phyloP scores from a whole-genome alignment of 2,888 invertebrate genomes.

The Linnaemya tessellans region DNA sequence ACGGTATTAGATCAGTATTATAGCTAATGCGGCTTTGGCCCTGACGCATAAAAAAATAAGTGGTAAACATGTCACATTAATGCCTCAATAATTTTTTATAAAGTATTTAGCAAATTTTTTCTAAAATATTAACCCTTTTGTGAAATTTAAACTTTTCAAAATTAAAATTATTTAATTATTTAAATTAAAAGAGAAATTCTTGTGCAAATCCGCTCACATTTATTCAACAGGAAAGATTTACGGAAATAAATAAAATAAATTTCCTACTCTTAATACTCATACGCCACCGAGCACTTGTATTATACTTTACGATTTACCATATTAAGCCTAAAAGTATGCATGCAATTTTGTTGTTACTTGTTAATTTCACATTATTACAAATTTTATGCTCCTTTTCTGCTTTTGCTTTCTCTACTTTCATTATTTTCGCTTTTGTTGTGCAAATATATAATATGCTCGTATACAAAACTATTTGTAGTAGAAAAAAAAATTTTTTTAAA shows the following conservation, averaged over 20 bases:
- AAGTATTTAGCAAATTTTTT: too few relatives aligned
- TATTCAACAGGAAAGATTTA: slow-evolving; percentile 28
- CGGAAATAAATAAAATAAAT: slow-evolving; percentile 38
- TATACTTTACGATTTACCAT: too few relatives aligned
- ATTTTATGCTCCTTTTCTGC: slow-evolving; percentile 17
- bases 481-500: neutral
- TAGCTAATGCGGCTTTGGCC: too few relatives aligned
- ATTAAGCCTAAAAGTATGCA: slow-evolving; percentile 29
- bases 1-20: too few relatives aligned
- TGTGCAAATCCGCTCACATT: too few relatives aligned
- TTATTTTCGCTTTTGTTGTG: slow-evolving; percentile 21
- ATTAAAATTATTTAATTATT: too few relatives aligned
- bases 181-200: too few relatives aligned
- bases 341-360: slow-evolving; percentile 36
- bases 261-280: slow-evolving; percentile 57
- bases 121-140: too few relatives aligned
- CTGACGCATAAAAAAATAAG: too few relatives aligned
- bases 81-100: too few relatives aligned
- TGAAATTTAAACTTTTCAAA: too few relatives aligned
- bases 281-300: slow-evolving; percentile 34
- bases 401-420: slow-evolving; percentile 42
- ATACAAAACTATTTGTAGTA: neutral
- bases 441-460: slow-evolving; percentile 7
- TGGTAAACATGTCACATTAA: too few relatives aligned
- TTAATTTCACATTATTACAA: slow-evolving; percentile 24